phyloP scores from a whole-genome alignment of 2,888 invertebrate genomes.

The Silvanus unidentatus region DNA sequence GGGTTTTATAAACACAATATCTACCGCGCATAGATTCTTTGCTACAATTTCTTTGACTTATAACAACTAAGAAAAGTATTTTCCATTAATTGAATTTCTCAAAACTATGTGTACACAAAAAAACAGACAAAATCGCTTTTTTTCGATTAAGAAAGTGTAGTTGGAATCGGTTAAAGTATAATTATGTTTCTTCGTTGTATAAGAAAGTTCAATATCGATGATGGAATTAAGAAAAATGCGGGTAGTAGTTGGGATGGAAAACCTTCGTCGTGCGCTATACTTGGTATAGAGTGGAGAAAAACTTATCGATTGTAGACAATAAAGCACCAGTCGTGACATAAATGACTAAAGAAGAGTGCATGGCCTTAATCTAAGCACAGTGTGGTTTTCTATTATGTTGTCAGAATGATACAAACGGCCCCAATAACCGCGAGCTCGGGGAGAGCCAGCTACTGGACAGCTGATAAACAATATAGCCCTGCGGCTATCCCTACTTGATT shows the following conservation, averaged over 20 bases:
- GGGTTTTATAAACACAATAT: not conserved
- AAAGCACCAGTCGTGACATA: constrained; percentile 31
- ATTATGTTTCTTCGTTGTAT: no score
- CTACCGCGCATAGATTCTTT: not conserved
- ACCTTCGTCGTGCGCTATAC: not conserved
- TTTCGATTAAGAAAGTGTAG: no score
- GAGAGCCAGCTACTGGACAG: constrained; percentile 42
- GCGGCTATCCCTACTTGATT: constrained; percentile 31
- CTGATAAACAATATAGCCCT: constrained; percentile 42
- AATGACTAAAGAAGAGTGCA: constrained; percentile 34
- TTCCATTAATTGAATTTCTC: no score
- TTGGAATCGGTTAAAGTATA: no score
- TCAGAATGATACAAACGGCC: constrained; percentile 47
- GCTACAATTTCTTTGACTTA: not conserved
- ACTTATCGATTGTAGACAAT: constrained; percentile 30
- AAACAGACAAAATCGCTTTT: no score
- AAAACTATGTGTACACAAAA: no score
- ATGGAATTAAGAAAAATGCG: not conserved
- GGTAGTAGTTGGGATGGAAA: not conserved
- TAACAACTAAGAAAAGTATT: no score
- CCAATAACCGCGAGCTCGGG: constrained; percentile 43
- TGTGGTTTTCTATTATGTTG: constrained; percentile 47
- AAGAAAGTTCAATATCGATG: no score
- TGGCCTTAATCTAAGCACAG: constrained; percentile 40
- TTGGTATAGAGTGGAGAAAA: constrained; percentile 9